Base-by-base conservation (phyloP, 2,888 invertebrate species). In the Ormyrus thymus region DNA sequence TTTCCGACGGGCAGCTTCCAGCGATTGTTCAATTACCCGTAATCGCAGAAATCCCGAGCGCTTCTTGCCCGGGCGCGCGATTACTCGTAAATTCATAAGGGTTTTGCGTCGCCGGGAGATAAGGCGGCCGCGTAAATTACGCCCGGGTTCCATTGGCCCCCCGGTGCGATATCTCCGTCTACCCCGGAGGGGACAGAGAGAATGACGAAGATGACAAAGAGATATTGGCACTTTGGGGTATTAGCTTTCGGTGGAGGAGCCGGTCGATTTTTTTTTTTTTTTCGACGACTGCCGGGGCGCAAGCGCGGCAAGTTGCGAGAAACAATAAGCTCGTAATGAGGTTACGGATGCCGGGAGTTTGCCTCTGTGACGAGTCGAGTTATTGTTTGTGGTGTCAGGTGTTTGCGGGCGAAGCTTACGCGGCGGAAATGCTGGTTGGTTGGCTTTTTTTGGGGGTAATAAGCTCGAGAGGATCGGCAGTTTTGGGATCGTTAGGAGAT, bases 161-260 rank as follows among this genome's bases (percentile, higher is more conserved):
- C 13, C 11, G 69, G 56, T 15, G 11, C 10, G 29, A 15, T 61
- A 29, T 76, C 51, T 69, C 53, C n/a, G 55, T 9, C 46, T n/a
- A 13, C 48, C 46, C 6, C 8, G n/a, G 65, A 11, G 46, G 53
- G 9, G 55, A 72, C 29, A 29, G 29, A 29, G 29, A 29, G 29
- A 62, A 71, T 61, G 78, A 73, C 66, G 72, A 68, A 78, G 46
- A 66, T 61, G 78, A 68, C 72, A 73, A 61, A 72, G 73, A 78
- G 78, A 78, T 78, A 78, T 78, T 78, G 78, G 78, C 73, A 78
- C 78, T 74, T 78, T 58, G 15, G 78, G 78, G 55, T 73, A 78
- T 78, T 78, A 71, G 71, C 64, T 56, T 65, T 75, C 45, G 10
- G 10, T 13, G 45, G 43, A 46, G 9, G 8, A n/a, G 9, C 2